Evolutionary conservation across 2,113 vertebrate species (phyloP), one percentile per base, ranked within the genome.

Genomic region (Gavialis gangeticus): DNA sequence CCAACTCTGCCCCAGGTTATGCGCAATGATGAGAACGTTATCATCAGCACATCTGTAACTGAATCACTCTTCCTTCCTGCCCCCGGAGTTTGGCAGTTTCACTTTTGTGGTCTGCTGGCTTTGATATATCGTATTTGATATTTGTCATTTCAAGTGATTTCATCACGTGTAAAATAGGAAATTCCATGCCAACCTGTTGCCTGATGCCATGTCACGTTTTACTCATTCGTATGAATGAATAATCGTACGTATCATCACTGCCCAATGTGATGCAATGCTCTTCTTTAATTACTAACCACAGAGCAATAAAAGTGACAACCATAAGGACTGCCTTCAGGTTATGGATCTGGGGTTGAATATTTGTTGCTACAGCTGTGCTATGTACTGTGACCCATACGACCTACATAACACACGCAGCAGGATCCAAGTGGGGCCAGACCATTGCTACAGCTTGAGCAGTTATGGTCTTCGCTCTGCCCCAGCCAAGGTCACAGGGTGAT

Each of bases 31-130:
- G 73, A 81, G 46, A 75, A 78, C 62, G 34, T 57, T 64, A 88
- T 75, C 84, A 77, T 46, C 89, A 75, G 77, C 87, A 87, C 84
- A 88, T 94, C 89, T 89, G 81, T 73, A 88, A 87, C 10, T 96
- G 92, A 96, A 60, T 95, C 88, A 94, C 87, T 73, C 19, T 81
- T 37, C 58, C 28, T 28, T 88, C 73, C 75, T 81, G 83, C 88
- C 71, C 60, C 76, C 78, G 73, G 86, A 77, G 14, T 79, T 15
- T 93, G 93, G 88, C 84, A 89, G 6, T 25, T 84, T 69, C 92
- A 93, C 85, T 88, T 92, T 63, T 64, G 87, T 64, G 12, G 56
- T 25, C 55, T 82, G 60, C 58, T 56, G 25, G 67, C 82, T 94
- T 79, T 76, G 93, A 30, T 83, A 81, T 66, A 37, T 30, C 79